Evolutionary conservation across 2,797 vertebrate genomes (phyloP).

Genomic region (Yasuhikotakia modesta): DNA sequence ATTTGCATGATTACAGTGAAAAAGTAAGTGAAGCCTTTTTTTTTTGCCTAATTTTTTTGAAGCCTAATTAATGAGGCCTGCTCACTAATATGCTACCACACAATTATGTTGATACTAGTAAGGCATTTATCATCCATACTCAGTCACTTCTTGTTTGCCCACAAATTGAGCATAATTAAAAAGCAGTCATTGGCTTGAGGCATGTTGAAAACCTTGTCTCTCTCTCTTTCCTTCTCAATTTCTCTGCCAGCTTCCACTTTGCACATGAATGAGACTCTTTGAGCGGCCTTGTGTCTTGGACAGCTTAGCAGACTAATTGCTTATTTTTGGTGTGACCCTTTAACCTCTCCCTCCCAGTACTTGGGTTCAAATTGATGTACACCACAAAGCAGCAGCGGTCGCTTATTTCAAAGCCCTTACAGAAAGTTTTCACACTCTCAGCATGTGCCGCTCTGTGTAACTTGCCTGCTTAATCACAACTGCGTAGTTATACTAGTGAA

Average conservation of each 20-base stretch:
- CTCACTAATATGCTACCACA: background rate
- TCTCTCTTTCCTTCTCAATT: constrained; percentile 38
- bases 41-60: no score
- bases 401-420: constrained; percentile 59
- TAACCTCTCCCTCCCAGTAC: constrained; percentile 61
- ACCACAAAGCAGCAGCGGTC: constrained; percentile 67
- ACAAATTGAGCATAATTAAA: constrained; percentile 29
- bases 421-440: constrained; percentile 30
- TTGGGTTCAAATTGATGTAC: constrained; percentile 50
- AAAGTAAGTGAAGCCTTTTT: background rate
- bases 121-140: constrained; percentile 31
- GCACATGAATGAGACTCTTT: constrained; percentile 77
- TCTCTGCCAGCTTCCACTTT: constrained; percentile 64
- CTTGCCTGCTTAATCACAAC: constrained; percentile 14
- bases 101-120: background rate
- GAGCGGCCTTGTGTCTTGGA: constrained; percentile 63
- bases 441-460: constrained; percentile 14
- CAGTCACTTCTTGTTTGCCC: background rate
- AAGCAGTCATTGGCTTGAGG: constrained; percentile 21
- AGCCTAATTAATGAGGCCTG: background rate
- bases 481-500: background rate
- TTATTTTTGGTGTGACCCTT: constrained; percentile 72
- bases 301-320: constrained; percentile 74
- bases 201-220: constrained; percentile 57
- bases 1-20: background rate